A percentile compares a stretch with the other conserved stretches of the same genome.
phyloP scores from a whole-genome alignment of 1,140 invertebrate species.

The Bombus polaris region DNA sequence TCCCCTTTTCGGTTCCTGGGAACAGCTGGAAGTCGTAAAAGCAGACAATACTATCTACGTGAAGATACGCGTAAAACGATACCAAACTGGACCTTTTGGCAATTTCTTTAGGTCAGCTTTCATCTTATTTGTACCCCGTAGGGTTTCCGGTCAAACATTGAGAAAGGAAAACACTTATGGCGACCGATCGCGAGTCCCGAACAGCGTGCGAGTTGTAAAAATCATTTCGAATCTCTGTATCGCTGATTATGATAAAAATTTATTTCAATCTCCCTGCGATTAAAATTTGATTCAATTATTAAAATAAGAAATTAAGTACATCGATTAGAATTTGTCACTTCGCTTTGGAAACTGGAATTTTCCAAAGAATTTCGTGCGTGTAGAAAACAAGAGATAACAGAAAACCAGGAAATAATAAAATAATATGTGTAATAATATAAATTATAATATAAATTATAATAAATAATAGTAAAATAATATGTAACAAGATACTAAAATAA shows the following conservation, averaged over 20 bases:
- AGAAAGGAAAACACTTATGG: not conserved
- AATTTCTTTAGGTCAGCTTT: conserved; percentile 44
- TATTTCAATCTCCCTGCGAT: too few relatives aligned
- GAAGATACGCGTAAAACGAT: conserved; percentile 19
- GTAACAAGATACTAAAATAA: too few relatives aligned
- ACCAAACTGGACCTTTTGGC: not conserved
- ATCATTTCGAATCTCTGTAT: too few relatives aligned
- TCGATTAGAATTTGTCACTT: not conserved
- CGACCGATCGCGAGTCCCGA: too few relatives aligned
- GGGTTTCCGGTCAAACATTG: conserved; percentile 25
- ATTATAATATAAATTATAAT: too few relatives aligned
- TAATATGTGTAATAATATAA: too few relatives aligned
- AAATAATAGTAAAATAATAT: too few relatives aligned
- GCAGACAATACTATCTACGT: conserved; percentile 37
- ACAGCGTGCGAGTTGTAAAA: not conserved
- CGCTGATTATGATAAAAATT: too few relatives aligned
- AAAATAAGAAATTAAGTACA: not conserved
- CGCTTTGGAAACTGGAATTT: not conserved
- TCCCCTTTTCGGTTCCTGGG: not conserved
- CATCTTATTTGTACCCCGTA: conserved; percentile 29
- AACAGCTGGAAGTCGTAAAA: conserved; percentile 49
- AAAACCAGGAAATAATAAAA: not conserved
- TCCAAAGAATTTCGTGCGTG: too few relatives aligned
- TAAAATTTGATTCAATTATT: too few relatives aligned
- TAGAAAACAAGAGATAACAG: not conserved